A percentile compares a stretch with the other conserved stretches of the same genome.
phyloP scores from a whole-genome alignment of 2,113 vertebrate species.

The Pycnonotus jocosus region DNA sequence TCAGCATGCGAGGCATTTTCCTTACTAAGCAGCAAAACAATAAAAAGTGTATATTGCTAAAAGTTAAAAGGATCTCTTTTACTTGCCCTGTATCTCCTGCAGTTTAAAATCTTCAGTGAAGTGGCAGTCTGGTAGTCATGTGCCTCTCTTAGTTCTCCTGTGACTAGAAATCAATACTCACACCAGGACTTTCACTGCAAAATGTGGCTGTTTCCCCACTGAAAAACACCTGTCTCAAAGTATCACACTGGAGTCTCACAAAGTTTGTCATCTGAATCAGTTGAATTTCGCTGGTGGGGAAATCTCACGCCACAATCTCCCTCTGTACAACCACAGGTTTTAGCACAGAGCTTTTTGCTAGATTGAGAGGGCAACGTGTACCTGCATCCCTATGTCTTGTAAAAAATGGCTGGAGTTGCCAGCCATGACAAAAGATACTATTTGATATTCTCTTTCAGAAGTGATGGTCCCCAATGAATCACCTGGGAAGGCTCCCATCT shows the following conservation, averaged over 20 bases:
- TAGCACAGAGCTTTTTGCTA: neutral
- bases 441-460: neutral
- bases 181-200: neutral
- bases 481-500: neutral
- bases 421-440: neutral
- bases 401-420: neutral
- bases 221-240: neutral
- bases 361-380: neutral
- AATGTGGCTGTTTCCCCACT: neutral
- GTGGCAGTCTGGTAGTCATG: neutral
- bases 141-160: neutral
- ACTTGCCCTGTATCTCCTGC: neutral
- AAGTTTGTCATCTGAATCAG: neutral
- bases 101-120: neutral
- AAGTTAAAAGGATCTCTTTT: neutral
- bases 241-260: neutral
- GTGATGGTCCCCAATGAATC: neutral
- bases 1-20: neutral
- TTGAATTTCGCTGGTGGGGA: neutral
- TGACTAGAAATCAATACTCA: neutral
- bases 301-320: neutral
- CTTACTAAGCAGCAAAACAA: neutral
- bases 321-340: neutral
- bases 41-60: neutral
- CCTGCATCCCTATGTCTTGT: neutral